Base-by-base conservation (phyloP, 2,113 vertebrate species). In the Gasterosteus aculeatus region DNA sequence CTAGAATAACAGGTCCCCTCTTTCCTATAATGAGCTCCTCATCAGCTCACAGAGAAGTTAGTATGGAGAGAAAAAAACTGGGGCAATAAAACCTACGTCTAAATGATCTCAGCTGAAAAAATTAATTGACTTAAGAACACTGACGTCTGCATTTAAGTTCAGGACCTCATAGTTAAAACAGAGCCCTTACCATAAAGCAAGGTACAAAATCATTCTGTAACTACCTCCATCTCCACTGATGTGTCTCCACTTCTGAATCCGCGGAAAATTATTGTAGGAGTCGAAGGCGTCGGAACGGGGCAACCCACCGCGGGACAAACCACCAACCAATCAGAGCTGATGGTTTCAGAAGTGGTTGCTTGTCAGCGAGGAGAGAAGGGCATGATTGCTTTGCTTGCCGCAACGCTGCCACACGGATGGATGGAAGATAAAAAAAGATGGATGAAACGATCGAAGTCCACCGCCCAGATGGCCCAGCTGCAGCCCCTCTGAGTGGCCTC, bases 261-360 rank as follows among this genome's bases (percentile, higher is more conserved):
- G 15, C 59, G 59, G 56, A 70, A 83, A 85, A 80, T 77, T 61
- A 77, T 47, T 61, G 69, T 69, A 71, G 11, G 14, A 78, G 71
- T 47, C 59, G 1, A 44, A 49, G 68, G 69, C 71, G 81, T 72
- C 68, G 3, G 65, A 72, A 71, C 11, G 57, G 54, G 82, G 64
- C 67, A 57, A 83, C 69, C 69, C 69, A 87, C 81, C 72, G 81
- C 41, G 29, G 74, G 62, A 75, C 31, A 75, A 73, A 79, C 75
- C 72, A 31, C 70, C 72, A 29, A 68, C 83, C 80, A 80, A 90
- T 89, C 89, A 85, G 47, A 86, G 76, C 29, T 39, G 71, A 66
- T 75, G 75, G 72, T 60, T 83, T 87, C 71, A 89, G 84, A 81
- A 84, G 86, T 84, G 88, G 88, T 81, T 83, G 14, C 75, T 72